Base-by-base conservation (phyloP, 2,888 invertebrate genomes). In the Ischnura elegans region DNA sequence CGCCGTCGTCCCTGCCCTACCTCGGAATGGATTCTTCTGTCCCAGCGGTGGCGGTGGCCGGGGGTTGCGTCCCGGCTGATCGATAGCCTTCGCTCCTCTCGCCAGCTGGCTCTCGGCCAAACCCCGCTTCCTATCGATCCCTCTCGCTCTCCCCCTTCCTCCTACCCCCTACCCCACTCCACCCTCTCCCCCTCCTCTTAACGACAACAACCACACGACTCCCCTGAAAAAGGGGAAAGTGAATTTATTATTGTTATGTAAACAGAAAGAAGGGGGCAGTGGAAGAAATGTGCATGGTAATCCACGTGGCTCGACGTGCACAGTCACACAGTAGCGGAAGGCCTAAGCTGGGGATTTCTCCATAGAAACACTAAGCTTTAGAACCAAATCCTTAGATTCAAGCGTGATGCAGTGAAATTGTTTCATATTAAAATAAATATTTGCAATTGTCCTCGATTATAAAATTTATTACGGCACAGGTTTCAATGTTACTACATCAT, bases 161-260 rank as follows among this genome's bases (percentile, higher is more conserved):
- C n/a, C n/a, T n/a, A n/a, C n/a, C 25, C 61, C 25, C 61, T 25
- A 61, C 6, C 25, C 25, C 61, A 29, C 76, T 29, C 29, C 0
- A 13, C 76, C 13, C 16, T 76, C 36, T 10, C 36, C 76, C 76
- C 76, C 5, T 2, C 36, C 76, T 36, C 36, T 2, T 25, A 36
- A 36, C 76, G 36, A 36, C 76, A 76, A 76, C 76, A 76, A 76
- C 76, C 29, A 29, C 36, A 10, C 76, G 29, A 6, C 76, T 76
- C 36, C 76, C 76, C 16, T n/a, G n/a, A n/a, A 36, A 76, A 36
- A 29, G 45, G 87, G 90, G 90, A 90, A 90, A 90, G 90, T 90
- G 90, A 90, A 90, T 90, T 90, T 90, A 90, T 90, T 90, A 90
- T 90, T 90, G 61, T 90, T 66, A 90, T 90, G 90, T 90, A 90